These are phyloP conservation scores for Grantiella picta DNA, from an alignment of 2,113 vertebrate species.

Conservation along the genomic window DNA sequence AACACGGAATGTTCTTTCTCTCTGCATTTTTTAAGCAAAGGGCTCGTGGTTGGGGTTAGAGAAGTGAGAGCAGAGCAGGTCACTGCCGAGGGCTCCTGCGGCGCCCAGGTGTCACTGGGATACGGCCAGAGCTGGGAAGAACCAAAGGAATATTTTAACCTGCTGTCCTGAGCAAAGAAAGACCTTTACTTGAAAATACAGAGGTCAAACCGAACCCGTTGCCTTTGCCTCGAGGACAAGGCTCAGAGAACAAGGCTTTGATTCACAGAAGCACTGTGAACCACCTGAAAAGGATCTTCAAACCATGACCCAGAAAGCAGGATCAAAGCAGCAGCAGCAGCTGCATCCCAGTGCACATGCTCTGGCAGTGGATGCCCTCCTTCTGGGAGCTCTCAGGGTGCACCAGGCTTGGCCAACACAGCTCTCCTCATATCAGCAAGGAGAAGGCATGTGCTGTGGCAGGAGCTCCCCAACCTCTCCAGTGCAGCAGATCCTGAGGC, in stretches of 20 bases:
- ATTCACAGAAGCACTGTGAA: neutral
- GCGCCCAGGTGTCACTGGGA: neutral
- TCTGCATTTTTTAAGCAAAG: neutral
- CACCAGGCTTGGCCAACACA: fast-evolving
- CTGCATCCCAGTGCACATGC: fast-evolving
- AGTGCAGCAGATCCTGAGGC: neutral
- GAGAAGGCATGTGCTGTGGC: neutral
- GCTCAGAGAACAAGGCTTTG: neutral
- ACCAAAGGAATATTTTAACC: neutral
- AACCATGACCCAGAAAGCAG: neutral
- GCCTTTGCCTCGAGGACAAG: neutral
- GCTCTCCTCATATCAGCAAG: fast-evolving
- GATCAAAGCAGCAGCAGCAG: neutral
- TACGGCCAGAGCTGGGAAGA: neutral
- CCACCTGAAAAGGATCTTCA: neutral
- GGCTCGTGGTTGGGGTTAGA: neutral
- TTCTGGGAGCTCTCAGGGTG: neutral
- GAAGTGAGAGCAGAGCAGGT: neutral
- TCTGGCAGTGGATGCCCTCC: neutral
- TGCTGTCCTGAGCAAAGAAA: neutral
- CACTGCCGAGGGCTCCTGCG: neutral
- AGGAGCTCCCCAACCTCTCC: neutral
- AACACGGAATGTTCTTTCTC: neutral
- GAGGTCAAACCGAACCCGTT: neutral
- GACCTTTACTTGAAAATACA: neutral